Evolutionary conservation across 2,888 invertebrate genomes (phyloP).

Genomic region (Muschampia plurimacula): DNA sequence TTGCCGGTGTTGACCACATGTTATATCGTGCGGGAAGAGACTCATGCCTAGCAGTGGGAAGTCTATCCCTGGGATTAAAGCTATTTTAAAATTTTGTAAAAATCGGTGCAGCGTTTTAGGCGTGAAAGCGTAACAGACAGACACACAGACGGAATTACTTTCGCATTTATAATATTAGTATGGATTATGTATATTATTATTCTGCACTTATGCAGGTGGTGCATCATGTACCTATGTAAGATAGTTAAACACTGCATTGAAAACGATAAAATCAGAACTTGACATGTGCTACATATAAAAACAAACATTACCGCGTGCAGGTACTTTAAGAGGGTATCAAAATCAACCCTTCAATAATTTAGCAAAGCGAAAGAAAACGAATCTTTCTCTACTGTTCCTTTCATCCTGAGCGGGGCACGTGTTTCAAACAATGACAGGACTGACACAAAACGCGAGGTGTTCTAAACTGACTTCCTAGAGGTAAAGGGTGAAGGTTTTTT

Average conservation of each 20-base stretch:
- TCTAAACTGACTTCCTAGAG: constrained; percentile 29
- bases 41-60: too few relatives aligned
- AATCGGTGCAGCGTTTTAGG: too few relatives aligned
- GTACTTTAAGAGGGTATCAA: background rate
- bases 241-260: background rate
- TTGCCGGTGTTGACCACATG: too few relatives aligned
- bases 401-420: constrained; percentile 24
- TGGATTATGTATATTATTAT: too few relatives aligned
- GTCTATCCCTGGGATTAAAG: too few relatives aligned
- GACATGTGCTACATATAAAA: background rate
- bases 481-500: constrained; percentile 41
- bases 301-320: background rate
- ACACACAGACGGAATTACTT: too few relatives aligned
- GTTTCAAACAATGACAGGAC: constrained; percentile 21
- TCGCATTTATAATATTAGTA: too few relatives aligned
- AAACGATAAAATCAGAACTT: background rate
- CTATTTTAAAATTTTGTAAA: too few relatives aligned
- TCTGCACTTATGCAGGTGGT: too few relatives aligned
- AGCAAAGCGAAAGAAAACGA: constrained; percentile 19
- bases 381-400: constrained; percentile 31
- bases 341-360: constrained; percentile 19
- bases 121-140: too few relatives aligned
- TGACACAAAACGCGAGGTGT: constrained; percentile 28
- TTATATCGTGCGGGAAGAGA: too few relatives aligned
- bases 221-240: background rate